Base-by-base conservation (phyloP, 2,797 vertebrate species). In the Sebastes trivittatus region DNA sequence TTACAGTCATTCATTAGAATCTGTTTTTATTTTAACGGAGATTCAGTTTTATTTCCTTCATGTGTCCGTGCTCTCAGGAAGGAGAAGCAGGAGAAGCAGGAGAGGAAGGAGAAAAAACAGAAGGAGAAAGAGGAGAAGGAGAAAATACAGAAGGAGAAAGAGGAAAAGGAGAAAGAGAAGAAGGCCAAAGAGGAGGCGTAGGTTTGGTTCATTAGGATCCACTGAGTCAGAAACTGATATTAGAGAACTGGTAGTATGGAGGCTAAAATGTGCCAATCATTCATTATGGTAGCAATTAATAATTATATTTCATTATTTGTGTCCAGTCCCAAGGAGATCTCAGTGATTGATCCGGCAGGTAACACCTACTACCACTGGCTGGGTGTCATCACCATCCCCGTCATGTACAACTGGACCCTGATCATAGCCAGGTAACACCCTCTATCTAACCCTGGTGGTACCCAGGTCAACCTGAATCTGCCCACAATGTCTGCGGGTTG, bases 361-460 rank as follows among this genome's bases (percentile, higher is more conserved):
- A 98, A 97, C 91, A 92, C 32, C 0, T 99, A 99, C 92, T 99
- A 99, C 90, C 94, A 98, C 84, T 99, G 98, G 98, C 93, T 99
- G 36, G 91, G 96, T 11, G 81, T 98, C 59, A 98, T 99, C 93
- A 97, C 97, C 6, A 85, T 98, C 72, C 98, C 98, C 14, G 97
- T 99, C 76, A 97, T 98, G 97, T 99, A 99, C 93, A 99, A 99
- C 94, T 99, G 98, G 98, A 97, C 97, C 25, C 94, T 99, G 92
- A 94, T 99, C 81, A 98, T 99, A 20, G 97, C 97, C 88, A 97
- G 98, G 98, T 99, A 91, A 49, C n/a, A 54, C 71, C 62, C 42
- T 56, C 38, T n/a, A 65, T 72, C 74, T 38, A 7, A 9, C 34
- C n/a, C 61, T 34, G 32, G 32, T 34, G 4, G 3, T n/a, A 36